Conservation (phyloP, 1,140 invertebrate species). For the Neodiprion lecontei region DNA sequence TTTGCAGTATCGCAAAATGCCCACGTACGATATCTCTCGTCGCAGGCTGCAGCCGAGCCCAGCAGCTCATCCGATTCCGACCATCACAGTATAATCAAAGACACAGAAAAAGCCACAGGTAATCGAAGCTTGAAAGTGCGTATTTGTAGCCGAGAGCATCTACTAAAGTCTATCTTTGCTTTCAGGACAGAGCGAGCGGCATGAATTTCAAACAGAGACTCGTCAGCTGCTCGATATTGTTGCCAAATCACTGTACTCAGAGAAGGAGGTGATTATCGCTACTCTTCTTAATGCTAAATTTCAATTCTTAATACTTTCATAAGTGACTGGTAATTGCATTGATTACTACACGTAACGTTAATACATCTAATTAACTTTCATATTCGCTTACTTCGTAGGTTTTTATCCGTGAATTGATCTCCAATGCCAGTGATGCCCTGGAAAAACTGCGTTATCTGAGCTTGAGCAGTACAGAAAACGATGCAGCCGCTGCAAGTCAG, state of each 20-base stretch:
- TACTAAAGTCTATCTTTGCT: no score
- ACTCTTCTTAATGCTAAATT: slow-evolving; percentile 8
- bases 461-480: slow-evolving; percentile 64
- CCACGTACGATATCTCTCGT: slow-evolving; percentile 41
- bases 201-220: slow-evolving; percentile 97
- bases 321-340: slow-evolving; percentile 17
- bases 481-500: slow-evolving; percentile 62
- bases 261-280: slow-evolving; percentile 81
- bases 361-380: slow-evolving; percentile 14
- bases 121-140: slow-evolving; percentile 32
- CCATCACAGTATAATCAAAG: slow-evolving; percentile 62
- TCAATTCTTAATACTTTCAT: slow-evolving; percentile 5
- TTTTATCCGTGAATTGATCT: slow-evolving; percentile 94
- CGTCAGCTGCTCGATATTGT: slow-evolving; percentile 96
- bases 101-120: slow-evolving; percentile 67
- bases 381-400: slow-evolving; percentile 66
- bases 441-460: slow-evolving; percentile 87
- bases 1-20: slow-evolving; percentile 28
- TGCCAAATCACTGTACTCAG: slow-evolving; percentile 95
- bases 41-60: slow-evolving; percentile 44
- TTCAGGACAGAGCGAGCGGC: slow-evolving; percentile 63
- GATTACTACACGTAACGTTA: not conserved
- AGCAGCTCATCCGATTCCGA: slow-evolving; percentile 43
- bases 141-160: slow-evolving; percentile 21
- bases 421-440: slow-evolving; percentile 96